Conservation (phyloP, 2,888 invertebrate species). For the Gastrophysa polygoni region DNA sequence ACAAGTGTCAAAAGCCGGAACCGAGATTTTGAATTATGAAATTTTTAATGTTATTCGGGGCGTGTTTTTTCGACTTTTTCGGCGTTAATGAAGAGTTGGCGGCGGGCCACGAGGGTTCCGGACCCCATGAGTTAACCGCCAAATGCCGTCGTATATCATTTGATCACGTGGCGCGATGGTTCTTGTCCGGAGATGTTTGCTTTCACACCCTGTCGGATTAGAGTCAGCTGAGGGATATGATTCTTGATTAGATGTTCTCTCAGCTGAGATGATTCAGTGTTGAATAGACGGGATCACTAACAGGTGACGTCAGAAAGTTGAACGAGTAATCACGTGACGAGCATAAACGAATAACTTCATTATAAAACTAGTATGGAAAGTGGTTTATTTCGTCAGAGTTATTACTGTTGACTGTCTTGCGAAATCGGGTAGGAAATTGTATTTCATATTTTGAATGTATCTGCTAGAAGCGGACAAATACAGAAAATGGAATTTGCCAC, state of each 20-base stretch:
- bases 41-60: slow-evolving; percentile 52
- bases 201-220: slow-evolving; percentile 43
- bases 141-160: slow-evolving; percentile 55
- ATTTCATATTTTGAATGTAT: too few species aligned
- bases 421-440: too few species aligned
- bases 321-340: too few species aligned
- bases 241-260: slow-evolving; percentile 20
- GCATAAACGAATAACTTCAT: too few species aligned
- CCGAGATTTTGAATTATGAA: slow-evolving; percentile 56
- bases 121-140: slow-evolving; percentile 54
- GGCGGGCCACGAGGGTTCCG: slow-evolving; percentile 40
- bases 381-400: too few species aligned
- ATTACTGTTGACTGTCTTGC: too few species aligned
- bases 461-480: too few species aligned
- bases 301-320: too few species aligned
- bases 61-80: slow-evolving; percentile 42
- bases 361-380: too few species aligned
- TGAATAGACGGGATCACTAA: background rate
- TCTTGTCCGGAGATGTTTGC: slow-evolving; percentile 54
- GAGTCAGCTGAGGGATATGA: slow-evolving; percentile 31
- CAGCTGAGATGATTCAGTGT: slow-evolving; percentile 30
- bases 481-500: too few species aligned
- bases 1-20: slow-evolving; percentile 56
- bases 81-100: slow-evolving; percentile 44
- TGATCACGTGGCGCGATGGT: slow-evolving; percentile 56